Evolutionary conservation across 2,797 vertebrate species (phyloP), one percentile per base, ranked within the genome.

Genomic region (Neosilurus mollespiculum): DNA sequence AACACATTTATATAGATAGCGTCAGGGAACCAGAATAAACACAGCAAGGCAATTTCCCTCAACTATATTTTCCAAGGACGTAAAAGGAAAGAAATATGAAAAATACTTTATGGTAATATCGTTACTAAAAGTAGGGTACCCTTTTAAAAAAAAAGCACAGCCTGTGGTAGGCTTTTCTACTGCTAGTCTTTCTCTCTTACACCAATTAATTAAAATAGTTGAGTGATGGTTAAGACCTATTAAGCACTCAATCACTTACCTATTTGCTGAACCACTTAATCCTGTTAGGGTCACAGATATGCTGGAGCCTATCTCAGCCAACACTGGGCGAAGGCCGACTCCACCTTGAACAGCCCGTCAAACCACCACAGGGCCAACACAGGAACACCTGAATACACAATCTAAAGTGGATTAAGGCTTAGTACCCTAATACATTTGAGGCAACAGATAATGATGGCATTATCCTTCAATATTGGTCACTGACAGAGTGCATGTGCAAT

Each of bases 1-100:
- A 87, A 86, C 83, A 82, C 20, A 15, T 43, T 77, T 37, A 77
- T 61, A 77, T 24, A 61, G 20, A 61, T 34, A 76, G 12, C 18
- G 22, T 30, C 24, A 4, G 51, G 24, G n/a, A 56, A 26, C 53
- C 71, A 20, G 53, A 30, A 56, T 56, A 20, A 73, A 73, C 24
- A 18, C 9, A 16, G 53, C 3, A 2, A 73, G 15, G 53, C 3
- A 10, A 54, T 30, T 26, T 26, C n/a, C 3, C n/a, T 26, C 22
- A 6, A 22, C 20, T 43, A 43, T 20, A 43, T 34, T 58, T 77
- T 77, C 30, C 37, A 12, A n/a, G 56, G 11, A 77, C 12, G n/a
- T 43, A 43, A 76, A 75, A 75, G 22, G 54, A 76, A 37, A 20
- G 18, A 58, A 58, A 53, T 73, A 20, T 56, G 18, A 59, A 77